Conservation (phyloP, 2,888 invertebrate genomes). For the Exocentrus adspersus region DNA sequence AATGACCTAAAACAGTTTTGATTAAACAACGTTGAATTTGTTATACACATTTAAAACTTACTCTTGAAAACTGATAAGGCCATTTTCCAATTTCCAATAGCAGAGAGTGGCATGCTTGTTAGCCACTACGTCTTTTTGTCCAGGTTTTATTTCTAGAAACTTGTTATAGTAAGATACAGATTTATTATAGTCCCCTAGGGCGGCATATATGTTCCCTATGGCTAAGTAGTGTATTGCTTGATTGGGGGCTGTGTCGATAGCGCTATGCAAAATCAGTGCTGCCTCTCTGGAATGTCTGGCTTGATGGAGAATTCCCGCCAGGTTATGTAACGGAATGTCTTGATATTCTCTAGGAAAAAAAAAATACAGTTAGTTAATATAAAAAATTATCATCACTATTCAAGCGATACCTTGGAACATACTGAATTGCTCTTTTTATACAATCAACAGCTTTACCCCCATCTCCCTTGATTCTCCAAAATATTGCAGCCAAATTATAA, state of each 20-base stretch:
- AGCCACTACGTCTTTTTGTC: slow-evolving; percentile 70
- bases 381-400: not conserved
- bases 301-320: slow-evolving; percentile 79
- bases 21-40: no score
- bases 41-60: slow-evolving; percentile 61
- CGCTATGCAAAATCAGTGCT: slow-evolving; percentile 75
- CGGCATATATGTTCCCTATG: slow-evolving; percentile 78
- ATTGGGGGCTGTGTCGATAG: slow-evolving; percentile 75
- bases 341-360: slow-evolving; percentile 69
- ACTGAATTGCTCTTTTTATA: slow-evolving; percentile 77
- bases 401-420: slow-evolving; percentile 73
- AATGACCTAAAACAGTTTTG: slow-evolving; percentile 64
- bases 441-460: slow-evolving; percentile 84
- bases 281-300: slow-evolving; percentile 76
- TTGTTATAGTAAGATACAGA: slow-evolving; percentile 75
- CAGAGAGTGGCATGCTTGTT: slow-evolving; percentile 75
- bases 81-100: slow-evolving; percentile 68
- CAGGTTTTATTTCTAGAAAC: slow-evolving; percentile 72
- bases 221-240: slow-evolving; percentile 73
- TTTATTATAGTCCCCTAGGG: slow-evolving; percentile 75
- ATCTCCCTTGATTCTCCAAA: slow-evolving; percentile 80
- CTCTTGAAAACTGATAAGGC: slow-evolving; percentile 72
- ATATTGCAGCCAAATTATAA: slow-evolving; percentile 81
- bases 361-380: not conserved
- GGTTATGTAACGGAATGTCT: slow-evolving; percentile 77